phyloP scores from a whole-genome alignment of 1,140 invertebrate species.

The Zaprionus nigranus region DNA sequence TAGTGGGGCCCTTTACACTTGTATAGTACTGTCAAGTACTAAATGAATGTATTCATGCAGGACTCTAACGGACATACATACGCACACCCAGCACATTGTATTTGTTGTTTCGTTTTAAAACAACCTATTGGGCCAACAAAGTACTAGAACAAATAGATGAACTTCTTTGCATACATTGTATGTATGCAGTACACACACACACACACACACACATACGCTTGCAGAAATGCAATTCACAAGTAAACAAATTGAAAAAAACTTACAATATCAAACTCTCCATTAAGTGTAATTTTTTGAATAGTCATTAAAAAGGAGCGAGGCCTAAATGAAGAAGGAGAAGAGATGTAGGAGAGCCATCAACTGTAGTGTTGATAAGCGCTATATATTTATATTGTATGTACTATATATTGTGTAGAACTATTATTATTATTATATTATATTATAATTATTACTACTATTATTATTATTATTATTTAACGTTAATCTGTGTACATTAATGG shows the following conservation, averaged over 20 bases:
- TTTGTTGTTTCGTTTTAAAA: slow-evolving; percentile 62
- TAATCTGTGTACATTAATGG: slow-evolving; percentile 71
- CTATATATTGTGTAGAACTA: slow-evolving; percentile 68
- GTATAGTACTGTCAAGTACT: too few species aligned
- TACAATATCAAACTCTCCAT: slow-evolving; percentile 56
- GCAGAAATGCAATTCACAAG: slow-evolving; percentile 19
- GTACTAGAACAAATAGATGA: slow-evolving; percentile 26
- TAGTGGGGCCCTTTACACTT: too few species aligned
- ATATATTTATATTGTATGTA: slow-evolving; percentile 67
- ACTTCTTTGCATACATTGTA: neutral
- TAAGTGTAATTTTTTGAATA: slow-evolving; percentile 75
- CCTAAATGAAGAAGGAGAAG: slow-evolving; percentile 12
- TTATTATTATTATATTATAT: slow-evolving; percentile 54
- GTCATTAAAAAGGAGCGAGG: slow-evolving; percentile 44
- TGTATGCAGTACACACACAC: slow-evolving; percentile 27
- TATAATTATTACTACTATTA: slow-evolving; percentile 34
- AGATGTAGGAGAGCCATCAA: neutral
- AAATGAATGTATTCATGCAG: too few species aligned
- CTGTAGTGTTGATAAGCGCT: slow-evolving; percentile 34
- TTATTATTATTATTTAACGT: slow-evolving; percentile 64
- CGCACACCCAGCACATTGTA: slow-evolving; percentile 8
- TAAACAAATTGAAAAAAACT: slow-evolving; percentile 26
- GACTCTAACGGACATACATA: neutral
- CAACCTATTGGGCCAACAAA: slow-evolving; percentile 22
- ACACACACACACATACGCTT: slow-evolving; percentile 29